Base-by-base conservation (phyloP, 2,888 invertebrate species). In the Parnassius glacialis region DNA sequence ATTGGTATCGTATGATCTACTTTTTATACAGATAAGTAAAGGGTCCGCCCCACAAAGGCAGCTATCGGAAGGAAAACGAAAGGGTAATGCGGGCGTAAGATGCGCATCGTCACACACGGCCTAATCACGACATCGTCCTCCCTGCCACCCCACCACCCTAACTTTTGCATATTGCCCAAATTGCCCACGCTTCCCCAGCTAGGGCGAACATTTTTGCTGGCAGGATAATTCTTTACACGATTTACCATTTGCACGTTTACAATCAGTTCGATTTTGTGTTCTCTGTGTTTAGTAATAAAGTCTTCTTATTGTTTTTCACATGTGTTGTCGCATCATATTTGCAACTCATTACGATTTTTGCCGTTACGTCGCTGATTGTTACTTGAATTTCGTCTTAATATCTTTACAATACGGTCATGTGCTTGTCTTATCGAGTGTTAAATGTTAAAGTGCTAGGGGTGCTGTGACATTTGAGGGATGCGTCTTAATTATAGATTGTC, bases 81-180 rank as follows among this genome's bases (percentile, higher is more conserved):
- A 90, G 91, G 91, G 91, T 91, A 89, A 91, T 91, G 88, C 90
- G 91, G 91, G 91, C 87, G 84, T 87, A 90, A 91, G 91, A 91
- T 83, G 91, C 91, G 90, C 90, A 88, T 89, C 90, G 90, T 79
- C 90, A 89, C 90, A 90, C 90, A 90, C 90, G 87, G 89, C 87
- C 90, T 90, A 89, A 90, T 90, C 90, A 90, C 85, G 81, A 76
- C 78, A 71, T 71, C 75, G 71, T 73, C 72, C 62, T 76, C 62
- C 77, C 73, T 77, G 71, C 70, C 67, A 66, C 68, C 70, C 74
- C 70, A 69, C 77, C 83, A 76, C 78, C 86, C 84, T 83, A 80
- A 86, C 87, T 87, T 89, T 86, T 89, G 88, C 90, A 89, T 90
- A 89, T 90, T 88, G 85, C 86, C 90, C 87, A 87, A 89, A 88